These are phyloP conservation scores for Oophaga sylvatica DNA, from an alignment of 2,797 vertebrate species.

Conservation along the genomic window DNA sequence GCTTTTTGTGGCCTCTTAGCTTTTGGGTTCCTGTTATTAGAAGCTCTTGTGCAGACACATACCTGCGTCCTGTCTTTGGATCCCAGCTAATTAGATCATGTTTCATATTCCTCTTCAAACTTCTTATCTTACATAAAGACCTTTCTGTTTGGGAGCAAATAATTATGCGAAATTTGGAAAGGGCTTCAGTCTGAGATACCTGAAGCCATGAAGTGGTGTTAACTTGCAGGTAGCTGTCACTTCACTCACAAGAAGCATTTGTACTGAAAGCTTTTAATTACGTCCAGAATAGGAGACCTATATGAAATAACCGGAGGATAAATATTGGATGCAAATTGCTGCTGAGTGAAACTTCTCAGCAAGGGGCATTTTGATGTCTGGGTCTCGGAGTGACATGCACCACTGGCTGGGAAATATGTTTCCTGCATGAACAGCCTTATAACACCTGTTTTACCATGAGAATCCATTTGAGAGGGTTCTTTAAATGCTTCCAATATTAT, in stretches of 20 bases:
- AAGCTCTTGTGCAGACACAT: conserved; percentile 64
- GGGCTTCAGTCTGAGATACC: neutral
- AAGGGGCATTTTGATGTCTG: conserved; percentile 72
- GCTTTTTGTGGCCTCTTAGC: conserved; percentile 67
- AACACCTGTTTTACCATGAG: conserved; percentile 32
- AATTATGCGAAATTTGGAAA: conserved; percentile 47
- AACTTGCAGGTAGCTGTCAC: neutral
- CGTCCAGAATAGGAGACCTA: conserved; percentile 51
- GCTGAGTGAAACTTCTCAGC: conserved; percentile 68
- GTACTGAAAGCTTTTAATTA: conserved; percentile 52
- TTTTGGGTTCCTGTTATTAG: conserved; percentile 63
- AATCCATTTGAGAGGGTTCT: neutral
- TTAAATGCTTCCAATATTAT: neutral
- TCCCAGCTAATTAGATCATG: conserved; percentile 60
- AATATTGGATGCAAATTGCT: conserved; percentile 62
- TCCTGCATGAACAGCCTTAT: conserved; percentile 37
- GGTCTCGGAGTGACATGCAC: conserved; percentile 74
- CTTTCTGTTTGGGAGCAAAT: conserved; percentile 36
- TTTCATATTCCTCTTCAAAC: conserved; percentile 64
- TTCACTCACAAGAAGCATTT: conserved; percentile 52
- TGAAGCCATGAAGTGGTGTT: conserved; percentile 16
- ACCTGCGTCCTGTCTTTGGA: conserved; percentile 59
- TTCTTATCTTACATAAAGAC: conserved; percentile 61
- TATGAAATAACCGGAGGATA: conserved; percentile 59
- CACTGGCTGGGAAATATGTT: conserved; percentile 73